Percentiles rank a stretch among this genome's conserved stretches.
Conservation (phyloP, 2,113 vertebrate species). For the Rattus norvegicus region DNA sequence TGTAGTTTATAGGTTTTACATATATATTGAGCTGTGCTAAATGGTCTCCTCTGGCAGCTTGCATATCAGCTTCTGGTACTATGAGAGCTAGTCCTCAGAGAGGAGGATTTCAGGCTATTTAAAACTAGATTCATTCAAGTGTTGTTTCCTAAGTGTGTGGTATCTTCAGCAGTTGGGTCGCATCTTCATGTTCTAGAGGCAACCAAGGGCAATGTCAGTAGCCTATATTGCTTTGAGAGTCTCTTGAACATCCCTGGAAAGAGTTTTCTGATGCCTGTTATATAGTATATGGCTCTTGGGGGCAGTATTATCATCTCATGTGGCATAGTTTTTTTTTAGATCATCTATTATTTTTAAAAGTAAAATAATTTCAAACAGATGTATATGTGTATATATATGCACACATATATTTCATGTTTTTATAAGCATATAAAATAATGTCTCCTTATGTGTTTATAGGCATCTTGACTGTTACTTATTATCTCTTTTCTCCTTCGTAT, state of each 20-base stretch:
- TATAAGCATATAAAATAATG: background rate
- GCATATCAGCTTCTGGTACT: background rate
- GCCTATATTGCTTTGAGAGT: background rate
- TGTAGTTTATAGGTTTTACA: background rate
- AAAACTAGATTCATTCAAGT: background rate
- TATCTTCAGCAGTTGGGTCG: background rate
- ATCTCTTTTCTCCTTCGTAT: background rate
- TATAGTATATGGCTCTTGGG: background rate
- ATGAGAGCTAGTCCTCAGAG: background rate
- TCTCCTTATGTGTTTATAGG: background rate
- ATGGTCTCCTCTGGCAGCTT: background rate
- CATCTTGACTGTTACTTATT: background rate
- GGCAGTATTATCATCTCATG: background rate
- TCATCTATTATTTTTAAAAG: background rate
- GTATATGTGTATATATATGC: background rate
- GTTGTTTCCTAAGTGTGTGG: background rate
- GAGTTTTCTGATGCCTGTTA: background rate
- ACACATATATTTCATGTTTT: background rate
- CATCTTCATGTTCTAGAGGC: background rate
- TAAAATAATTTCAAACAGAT: background rate
- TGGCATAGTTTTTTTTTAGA: background rate
- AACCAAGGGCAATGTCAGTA: background rate
- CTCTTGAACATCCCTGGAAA: background rate
- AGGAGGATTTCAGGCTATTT: background rate
- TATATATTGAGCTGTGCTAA: background rate